Evolutionary conservation across 2,888 invertebrate species (phyloP).

Genomic region (Colostygia pectinataria): DNA sequence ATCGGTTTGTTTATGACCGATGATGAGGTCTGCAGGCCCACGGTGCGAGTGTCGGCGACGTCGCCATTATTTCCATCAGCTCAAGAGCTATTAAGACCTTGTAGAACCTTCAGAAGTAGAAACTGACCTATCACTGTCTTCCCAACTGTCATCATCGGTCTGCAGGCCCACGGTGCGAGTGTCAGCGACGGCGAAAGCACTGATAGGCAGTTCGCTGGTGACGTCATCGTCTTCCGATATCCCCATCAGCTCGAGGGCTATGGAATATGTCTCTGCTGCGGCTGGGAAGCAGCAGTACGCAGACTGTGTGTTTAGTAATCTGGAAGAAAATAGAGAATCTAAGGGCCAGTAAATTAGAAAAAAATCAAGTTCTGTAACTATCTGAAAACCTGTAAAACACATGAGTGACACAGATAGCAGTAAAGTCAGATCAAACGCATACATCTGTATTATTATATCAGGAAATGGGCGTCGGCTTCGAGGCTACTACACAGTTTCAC

Average conservation of each 20-base stretch:
- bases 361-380: background rate
- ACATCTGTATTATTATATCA: too few species aligned
- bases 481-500: too few species aligned
- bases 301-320: slow-evolving; percentile 92
- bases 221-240: slow-evolving; percentile 50
- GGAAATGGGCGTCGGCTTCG: too few species aligned
- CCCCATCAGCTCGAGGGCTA: slow-evolving; percentile 65
- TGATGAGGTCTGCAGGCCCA: too few species aligned
- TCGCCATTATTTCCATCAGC: too few species aligned
- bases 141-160: slow-evolving; percentile 43
- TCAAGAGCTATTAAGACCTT: too few species aligned
- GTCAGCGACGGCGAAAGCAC: slow-evolving; percentile 45
- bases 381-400: too few species aligned
- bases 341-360: background rate
- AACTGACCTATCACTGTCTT: slow-evolving; percentile 26
- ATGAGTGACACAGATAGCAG: too few species aligned
- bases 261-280: slow-evolving; percentile 87
- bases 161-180: slow-evolving; percentile 43
- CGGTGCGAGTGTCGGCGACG: too few species aligned
- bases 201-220: slow-evolving; percentile 42
- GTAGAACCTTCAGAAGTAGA: too few species aligned
- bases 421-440: too few species aligned
- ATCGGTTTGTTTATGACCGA: too few species aligned
- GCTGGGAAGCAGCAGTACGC: slow-evolving; percentile 90
- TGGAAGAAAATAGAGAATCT: slow-evolving; percentile 58